Conservation (phyloP, 2,113 vertebrate species). For the Myotis brandtii region DNA sequence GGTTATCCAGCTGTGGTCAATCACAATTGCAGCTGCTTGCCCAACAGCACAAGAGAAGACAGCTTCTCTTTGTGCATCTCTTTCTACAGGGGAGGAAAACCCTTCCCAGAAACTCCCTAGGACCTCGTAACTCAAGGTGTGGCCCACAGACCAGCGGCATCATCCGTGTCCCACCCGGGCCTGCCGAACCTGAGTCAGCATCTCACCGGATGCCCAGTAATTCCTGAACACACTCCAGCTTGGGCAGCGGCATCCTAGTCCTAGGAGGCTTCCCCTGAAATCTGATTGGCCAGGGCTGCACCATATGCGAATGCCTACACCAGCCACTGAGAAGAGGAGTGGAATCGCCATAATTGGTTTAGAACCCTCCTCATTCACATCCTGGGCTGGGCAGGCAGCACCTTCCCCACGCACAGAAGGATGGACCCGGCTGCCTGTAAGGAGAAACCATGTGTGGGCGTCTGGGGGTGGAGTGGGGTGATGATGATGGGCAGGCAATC, state of each 20-base stretch:
- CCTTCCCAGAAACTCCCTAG: background rate
- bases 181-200: background rate
- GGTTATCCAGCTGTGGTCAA: background rate
- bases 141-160: background rate
- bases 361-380: too few species aligned
- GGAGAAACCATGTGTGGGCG: rapidly evolving
- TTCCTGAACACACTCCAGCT: background rate
- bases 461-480: background rate
- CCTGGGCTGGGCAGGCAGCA: background rate
- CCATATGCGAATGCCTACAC: background rate
- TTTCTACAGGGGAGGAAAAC: background rate
- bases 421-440: background rate
- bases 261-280: background rate
- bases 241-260: background rate
- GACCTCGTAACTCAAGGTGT: background rate
- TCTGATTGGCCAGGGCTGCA: background rate
- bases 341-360: too few species aligned
- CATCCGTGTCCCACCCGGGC: background rate
- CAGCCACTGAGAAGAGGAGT: background rate
- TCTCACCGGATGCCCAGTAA: background rate
- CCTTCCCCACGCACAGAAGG: background rate
- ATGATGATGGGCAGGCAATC: rapidly evolving
- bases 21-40: rapidly evolving
- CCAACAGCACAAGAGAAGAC: background rate
- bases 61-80: background rate